phyloP scores from a whole-genome alignment of 2,113 vertebrate species.

The Sylvietta virens region DNA sequence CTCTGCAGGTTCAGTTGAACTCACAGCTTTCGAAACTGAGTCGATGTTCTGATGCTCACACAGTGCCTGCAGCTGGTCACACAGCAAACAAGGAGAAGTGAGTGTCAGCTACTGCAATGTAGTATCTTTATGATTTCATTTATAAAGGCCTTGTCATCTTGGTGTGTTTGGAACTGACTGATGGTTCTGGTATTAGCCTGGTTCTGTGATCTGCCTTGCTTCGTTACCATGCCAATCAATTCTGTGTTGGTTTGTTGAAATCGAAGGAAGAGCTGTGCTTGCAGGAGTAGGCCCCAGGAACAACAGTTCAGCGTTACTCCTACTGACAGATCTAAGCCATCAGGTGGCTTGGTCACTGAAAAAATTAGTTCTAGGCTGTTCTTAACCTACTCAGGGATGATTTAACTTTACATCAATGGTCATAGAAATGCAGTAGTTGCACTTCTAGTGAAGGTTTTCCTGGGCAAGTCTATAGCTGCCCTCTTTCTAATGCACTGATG shows the following conservation, averaged over 20 bases:
- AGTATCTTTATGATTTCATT: background rate
- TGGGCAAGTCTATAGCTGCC: background rate
- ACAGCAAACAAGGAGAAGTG: constrained; percentile 81
- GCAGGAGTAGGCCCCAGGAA: background rate
- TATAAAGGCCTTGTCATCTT: background rate
- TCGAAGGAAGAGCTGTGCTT: background rate
- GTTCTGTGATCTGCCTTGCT: background rate
- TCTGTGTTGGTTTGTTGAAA: background rate
- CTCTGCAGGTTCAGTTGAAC: constrained; percentile 80
- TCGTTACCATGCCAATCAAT: rapidly evolving
- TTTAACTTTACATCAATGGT: background rate
- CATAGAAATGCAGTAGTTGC: background rate
- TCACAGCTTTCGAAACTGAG: constrained; percentile 68
- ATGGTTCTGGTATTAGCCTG: background rate
- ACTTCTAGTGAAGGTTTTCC: background rate
- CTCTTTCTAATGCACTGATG: background rate
- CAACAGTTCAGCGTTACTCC: background rate
- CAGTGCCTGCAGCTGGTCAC: background rate
- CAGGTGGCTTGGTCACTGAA: background rate
- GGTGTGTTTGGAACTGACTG: background rate
- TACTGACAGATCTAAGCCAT: background rate
- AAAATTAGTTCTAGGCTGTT: background rate
- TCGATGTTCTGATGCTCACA: constrained; percentile 2
- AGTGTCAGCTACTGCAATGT: background rate
- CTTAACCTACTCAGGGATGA: background rate